Percentiles rank a stretch among this genome's conserved stretches.
These are phyloP conservation scores for Folsomia candida DNA, from an alignment of 2,888 invertebrate genomes.

Conservation along the genomic window DNA sequence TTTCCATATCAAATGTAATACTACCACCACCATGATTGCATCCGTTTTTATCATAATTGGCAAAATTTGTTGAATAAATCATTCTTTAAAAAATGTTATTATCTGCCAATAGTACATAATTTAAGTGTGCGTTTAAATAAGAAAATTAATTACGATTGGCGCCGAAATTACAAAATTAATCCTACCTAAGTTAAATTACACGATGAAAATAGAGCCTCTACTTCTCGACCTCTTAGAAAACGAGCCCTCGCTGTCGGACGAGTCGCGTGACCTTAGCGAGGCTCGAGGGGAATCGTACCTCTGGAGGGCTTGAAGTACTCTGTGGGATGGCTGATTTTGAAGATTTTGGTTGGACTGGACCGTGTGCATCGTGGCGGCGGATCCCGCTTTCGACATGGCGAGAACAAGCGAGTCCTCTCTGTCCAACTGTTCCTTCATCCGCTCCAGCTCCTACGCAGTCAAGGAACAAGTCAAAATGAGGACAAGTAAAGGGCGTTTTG, in stretches of 20 bases:
- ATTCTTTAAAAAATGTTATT: no score
- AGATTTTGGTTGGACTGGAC: neutral
- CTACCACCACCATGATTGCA: no score
- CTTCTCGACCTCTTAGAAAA: neutral
- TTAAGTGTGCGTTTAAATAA: no score
- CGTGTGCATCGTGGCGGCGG: neutral
- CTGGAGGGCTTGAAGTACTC: neutral
- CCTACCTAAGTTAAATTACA: no score
- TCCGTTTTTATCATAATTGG: no score
- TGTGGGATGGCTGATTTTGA: neutral
- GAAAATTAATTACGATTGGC: no score
- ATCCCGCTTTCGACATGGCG: neutral
- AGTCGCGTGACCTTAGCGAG: neutral
- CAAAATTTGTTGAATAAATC: no score
- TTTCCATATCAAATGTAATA: no score
- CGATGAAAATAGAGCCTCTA: neutral
- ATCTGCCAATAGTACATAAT: no score
- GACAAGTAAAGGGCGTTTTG: no score
- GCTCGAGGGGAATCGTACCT: neutral
- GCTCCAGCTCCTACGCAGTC: neutral
- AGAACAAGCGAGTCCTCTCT: neutral
- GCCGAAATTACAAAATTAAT: no score
- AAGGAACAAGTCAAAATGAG: neutral
- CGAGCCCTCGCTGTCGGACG: neutral
- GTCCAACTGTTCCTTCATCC: neutral